These are phyloP conservation scores for Leiothrix lutea DNA, from an alignment of 2,113 vertebrate species.

Conservation along the genomic window DNA sequence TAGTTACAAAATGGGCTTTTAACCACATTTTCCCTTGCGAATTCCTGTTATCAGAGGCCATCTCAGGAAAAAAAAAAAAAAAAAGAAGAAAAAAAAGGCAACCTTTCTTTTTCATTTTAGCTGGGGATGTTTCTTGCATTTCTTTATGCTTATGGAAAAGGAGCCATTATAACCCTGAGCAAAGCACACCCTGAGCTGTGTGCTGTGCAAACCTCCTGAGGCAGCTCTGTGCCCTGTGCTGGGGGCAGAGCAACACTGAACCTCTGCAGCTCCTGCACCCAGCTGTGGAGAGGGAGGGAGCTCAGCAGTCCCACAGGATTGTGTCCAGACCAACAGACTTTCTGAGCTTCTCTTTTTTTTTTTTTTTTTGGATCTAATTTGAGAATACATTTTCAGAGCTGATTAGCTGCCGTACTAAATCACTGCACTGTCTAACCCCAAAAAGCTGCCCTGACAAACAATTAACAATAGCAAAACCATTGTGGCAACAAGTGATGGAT, in stretches of 20 bases:
- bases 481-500: slow-evolving; percentile 62
- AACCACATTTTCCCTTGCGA: slow-evolving; percentile 31
- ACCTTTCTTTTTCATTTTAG: slow-evolving; percentile 3
- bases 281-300: neutral
- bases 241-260: neutral
- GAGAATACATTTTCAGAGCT: slow-evolving; percentile 9
- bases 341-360: neutral
- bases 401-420: neutral
- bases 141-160: slow-evolving; percentile 44
- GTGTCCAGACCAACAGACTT: neutral
- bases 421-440: slow-evolving; percentile 13
- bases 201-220: neutral
- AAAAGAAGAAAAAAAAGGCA: neutral
- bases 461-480: slow-evolving; percentile 64
- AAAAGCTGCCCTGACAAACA: slow-evolving; percentile 54
- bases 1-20: slow-evolving; percentile 68
- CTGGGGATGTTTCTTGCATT: neutral
- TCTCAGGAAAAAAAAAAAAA: neutral
- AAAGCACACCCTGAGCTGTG: neutral
- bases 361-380: neutral
- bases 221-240: rapidly evolving
- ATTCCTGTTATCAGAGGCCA: slow-evolving; percentile 41
- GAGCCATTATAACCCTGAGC: slow-evolving; percentile 6
- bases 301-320: neutral
- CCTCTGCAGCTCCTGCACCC: neutral